phyloP scores from a whole-genome alignment of 2,797 vertebrate species.

The Dallia pectoralis region DNA sequence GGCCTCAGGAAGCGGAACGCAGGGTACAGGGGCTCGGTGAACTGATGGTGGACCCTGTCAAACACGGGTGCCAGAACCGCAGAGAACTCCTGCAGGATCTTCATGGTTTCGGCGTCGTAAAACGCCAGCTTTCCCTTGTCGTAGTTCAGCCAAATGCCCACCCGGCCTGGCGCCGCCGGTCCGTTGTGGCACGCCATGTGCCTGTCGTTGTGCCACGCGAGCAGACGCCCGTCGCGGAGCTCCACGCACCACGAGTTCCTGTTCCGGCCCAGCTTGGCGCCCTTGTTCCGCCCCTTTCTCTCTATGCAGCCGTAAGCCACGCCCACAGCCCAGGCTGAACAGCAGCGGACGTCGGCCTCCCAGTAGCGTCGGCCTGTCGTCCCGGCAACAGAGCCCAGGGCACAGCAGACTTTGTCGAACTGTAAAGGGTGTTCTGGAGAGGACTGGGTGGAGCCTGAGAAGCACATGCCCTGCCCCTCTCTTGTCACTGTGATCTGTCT shows the following conservation, averaged over 20 bases:
- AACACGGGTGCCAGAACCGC: slow-evolving; percentile 57
- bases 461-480: slow-evolving; percentile 54
- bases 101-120: slow-evolving; percentile 66
- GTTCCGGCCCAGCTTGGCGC: slow-evolving; percentile 71
- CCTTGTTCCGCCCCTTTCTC: slow-evolving; percentile 70
- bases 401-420: slow-evolving; percentile 73
- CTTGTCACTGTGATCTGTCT: slow-evolving; percentile 55
- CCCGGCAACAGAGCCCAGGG: slow-evolving; percentile 56
- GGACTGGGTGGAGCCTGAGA: slow-evolving; percentile 23
- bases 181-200: slow-evolving; percentile 46
- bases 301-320: slow-evolving; percentile 61
- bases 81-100: slow-evolving; percentile 70
- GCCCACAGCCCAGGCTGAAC: slow-evolving; percentile 71
- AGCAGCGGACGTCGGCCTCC: slow-evolving; percentile 70
- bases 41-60: slow-evolving; percentile 72
- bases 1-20: slow-evolving; percentile 68
- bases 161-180: slow-evolving; percentile 27
- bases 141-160: slow-evolving; percentile 71
- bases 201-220: slow-evolving; percentile 72
- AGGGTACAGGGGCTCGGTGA: slow-evolving; percentile 69
- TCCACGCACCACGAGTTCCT: slow-evolving; percentile 76
- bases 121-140: slow-evolving; percentile 68
- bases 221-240: slow-evolving; percentile 53
- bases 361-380: slow-evolving; percentile 61
- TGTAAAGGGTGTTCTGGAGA: slow-evolving; percentile 59